Evolutionary conservation across 2,113 vertebrate genomes (phyloP).

Genomic region (Sporophila hypoxantha): DNA sequence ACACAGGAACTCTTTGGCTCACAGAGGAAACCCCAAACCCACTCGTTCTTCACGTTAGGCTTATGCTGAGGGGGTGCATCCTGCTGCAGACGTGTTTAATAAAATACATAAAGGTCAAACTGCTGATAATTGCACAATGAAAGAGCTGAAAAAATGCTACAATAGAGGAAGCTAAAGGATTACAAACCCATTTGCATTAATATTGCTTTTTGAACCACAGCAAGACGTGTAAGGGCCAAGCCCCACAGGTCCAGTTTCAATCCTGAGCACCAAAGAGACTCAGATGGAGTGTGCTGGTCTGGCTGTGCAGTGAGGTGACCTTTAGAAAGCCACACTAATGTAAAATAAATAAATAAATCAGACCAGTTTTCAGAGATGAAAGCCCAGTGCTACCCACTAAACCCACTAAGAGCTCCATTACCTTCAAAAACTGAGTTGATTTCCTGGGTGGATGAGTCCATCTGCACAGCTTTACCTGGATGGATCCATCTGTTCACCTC

Average conservation of each 20-base stretch:
- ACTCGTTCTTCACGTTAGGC: accelerated
- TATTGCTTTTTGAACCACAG: not conserved
- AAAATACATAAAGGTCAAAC: not conserved
- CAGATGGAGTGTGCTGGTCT: not conserved
- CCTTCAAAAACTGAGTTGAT: not conserved
- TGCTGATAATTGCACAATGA: not conserved
- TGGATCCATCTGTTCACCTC: accelerated
- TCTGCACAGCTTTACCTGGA: not conserved
- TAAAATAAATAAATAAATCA: not conserved
- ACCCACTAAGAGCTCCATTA: not conserved
- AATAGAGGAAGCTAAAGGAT: not conserved
- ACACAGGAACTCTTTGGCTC: not conserved
- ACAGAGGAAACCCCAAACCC: not conserved
- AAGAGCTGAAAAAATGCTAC: not conserved
- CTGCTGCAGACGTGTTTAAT: not conserved
- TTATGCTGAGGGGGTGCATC: accelerated
- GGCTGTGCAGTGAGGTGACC: not conserved
- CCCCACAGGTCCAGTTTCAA: not conserved
- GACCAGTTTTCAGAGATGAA: accelerated
- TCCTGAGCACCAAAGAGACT: not conserved
- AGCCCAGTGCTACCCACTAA: not conserved
- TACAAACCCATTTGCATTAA: not conserved
- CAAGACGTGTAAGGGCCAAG: not conserved
- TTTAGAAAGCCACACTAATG: not conserved
- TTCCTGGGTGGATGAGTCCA: not conserved